A percentile compares a stretch with the other conserved stretches of the same genome.
Conservation (phyloP, 2,888 invertebrate genomes). For the Dryadula phaetusa region DNA sequence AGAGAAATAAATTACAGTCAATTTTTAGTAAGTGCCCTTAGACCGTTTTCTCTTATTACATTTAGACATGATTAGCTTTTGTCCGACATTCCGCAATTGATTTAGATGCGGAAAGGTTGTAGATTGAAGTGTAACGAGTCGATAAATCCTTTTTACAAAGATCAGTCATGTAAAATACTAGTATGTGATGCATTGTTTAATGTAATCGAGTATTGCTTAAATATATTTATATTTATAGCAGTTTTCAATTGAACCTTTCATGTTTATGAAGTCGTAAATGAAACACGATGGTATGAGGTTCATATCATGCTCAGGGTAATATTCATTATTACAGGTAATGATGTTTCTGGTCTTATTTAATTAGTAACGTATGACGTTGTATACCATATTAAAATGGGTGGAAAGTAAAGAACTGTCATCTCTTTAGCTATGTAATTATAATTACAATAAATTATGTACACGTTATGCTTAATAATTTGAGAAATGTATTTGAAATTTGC, state of each 20-base stretch:
- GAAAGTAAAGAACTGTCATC: too few relatives aligned
- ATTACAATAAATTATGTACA: background rate
- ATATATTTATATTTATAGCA: background rate
- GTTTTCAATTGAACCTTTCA: background rate
- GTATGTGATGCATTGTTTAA: background rate
- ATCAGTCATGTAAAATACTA: background rate
- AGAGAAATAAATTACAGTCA: constrained; percentile 66
- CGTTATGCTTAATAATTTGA: background rate
- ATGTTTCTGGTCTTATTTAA: too few relatives aligned
- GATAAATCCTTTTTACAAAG: background rate
- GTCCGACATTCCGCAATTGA: constrained; percentile 39
- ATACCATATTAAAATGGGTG: too few relatives aligned
- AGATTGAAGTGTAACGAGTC: constrained; percentile 17
- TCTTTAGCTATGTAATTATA: too few relatives aligned
- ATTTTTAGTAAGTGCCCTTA: constrained; percentile 63
- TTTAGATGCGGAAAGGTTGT: constrained; percentile 6
- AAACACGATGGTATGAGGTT: too few relatives aligned
- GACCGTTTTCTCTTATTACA: constrained; percentile 57
- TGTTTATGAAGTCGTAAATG: background rate
- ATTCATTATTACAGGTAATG: too few relatives aligned
- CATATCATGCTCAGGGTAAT: too few relatives aligned
- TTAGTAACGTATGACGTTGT: too few relatives aligned
- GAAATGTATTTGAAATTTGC: constrained; percentile 1
- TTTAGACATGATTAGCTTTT: constrained; percentile 51
- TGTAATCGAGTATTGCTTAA: too few relatives aligned